Percentiles rank a stretch among this genome's conserved stretches.
Evolutionary conservation across 1,140 invertebrate genomes (phyloP).

Genomic region (Choristoneura fumiferana): DNA sequence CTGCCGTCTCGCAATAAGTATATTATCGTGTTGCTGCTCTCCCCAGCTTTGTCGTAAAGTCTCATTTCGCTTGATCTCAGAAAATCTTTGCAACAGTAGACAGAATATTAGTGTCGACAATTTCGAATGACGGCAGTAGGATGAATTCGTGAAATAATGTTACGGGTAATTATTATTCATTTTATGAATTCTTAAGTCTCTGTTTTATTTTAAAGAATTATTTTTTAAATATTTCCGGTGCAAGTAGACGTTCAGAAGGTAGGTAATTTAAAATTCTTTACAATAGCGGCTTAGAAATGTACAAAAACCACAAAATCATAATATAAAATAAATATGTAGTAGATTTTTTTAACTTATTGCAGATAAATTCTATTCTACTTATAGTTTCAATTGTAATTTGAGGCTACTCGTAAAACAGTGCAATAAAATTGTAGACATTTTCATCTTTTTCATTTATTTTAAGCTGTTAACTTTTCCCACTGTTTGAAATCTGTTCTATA

Average conservation of each 20-base stretch:
- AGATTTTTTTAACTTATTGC: too few species aligned
- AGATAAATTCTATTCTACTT: too few species aligned
- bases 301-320: too few species aligned
- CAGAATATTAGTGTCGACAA: not conserved
- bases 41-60: constrained; percentile 11
- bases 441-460: too few species aligned
- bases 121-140: not conserved
- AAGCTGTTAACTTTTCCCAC: not conserved
- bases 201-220: not conserved
- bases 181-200: too few species aligned
- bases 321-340: too few species aligned
- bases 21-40: not conserved
- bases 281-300: too few species aligned
- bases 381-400: too few species aligned
- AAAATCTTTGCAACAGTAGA: not conserved
- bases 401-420: too few species aligned
- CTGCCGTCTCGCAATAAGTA: not conserved
- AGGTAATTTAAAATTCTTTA: too few species aligned
- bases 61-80: constrained; percentile 8
- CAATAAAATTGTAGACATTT: too few species aligned
- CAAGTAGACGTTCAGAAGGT: too few species aligned
- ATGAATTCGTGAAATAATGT: not conserved
- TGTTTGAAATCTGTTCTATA: not conserved
- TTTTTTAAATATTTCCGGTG: constrained; percentile 1
- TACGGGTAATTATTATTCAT: not conserved